Evolutionary conservation across 2,113 vertebrate genomes (phyloP), one percentile per base, ranked within the genome.

Genomic region (Hippotragus niger): DNA sequence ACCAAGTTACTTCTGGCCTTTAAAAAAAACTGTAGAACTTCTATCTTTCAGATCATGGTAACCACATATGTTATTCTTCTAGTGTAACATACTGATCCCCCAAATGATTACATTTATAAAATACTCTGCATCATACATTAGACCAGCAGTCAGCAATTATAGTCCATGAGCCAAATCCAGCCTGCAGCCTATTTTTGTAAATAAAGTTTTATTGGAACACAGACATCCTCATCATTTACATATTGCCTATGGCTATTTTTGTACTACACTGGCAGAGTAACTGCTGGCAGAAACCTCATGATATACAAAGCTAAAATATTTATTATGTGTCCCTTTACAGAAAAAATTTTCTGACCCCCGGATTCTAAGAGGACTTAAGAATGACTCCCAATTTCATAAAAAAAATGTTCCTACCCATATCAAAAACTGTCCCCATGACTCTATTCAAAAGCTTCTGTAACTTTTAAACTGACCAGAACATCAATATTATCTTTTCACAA

Each of bases 311-410:
- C 36, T 80, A 64, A 84, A 90, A 50, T 88, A 97, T 71, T 90
- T 87, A 87, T 53, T 95, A 47, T n/a, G 4, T 80, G 13, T 57
- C 31, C 25, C 11, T 96, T 62, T 64, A 89, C 7, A 36, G 25
- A 93, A 83, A 85, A 74, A 76, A n/a, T 36, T 89, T 97, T 92
- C 85, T 97, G 80, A 87, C 29, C 85, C 19, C 43, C 57, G 1
- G 43, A 83, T 87, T 83, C 67, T 60, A 95, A 64, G 3, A 93
- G 25, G 36, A 96, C 36, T 94, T 94, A 57, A 85, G 21, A 96
- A 88, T 85, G 47, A 74, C 90, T 52, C 52, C 6, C 15, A 47
- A 40, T 57, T 81, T 74, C 64, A 90, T 85, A 3, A 25, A n/a
- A 92, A 93, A 90, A 84, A 94, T 80, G 53, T 90, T 64, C 29